Conservation (phyloP, 2,888 invertebrate genomes). For the Apodemia zela region DNA sequence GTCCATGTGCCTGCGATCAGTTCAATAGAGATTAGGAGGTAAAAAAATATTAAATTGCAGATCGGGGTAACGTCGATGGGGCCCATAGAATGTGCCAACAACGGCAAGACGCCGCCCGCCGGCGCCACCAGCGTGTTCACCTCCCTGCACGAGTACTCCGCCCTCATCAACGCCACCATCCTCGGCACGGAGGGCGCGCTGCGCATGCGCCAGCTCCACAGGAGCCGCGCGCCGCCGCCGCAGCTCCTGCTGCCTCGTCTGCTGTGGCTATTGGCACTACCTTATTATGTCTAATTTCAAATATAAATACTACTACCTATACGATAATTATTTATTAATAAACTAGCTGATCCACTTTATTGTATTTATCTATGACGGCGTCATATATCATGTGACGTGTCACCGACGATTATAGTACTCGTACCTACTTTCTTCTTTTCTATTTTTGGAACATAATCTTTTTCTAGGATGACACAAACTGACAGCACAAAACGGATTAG, state of each 20-base stretch:
- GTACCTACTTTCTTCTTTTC: too few relatives aligned
- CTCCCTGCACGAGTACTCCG: conserved; percentile 48
- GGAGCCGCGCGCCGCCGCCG: neutral
- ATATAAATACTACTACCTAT: neutral
- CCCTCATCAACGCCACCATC: conserved; percentile 54
- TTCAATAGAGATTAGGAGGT: too few relatives aligned
- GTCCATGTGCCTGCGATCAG: too few relatives aligned
- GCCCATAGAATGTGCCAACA: conserved; percentile 47
- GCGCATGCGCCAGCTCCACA: conserved; percentile 39
- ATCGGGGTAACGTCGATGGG: conserved; percentile 64
- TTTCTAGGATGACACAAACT: too few relatives aligned
- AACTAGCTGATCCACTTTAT: too few relatives aligned
- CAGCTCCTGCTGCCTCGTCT: neutral
- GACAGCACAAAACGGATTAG: neutral
- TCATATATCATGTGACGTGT: too few relatives aligned
- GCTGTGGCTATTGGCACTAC: neutral
- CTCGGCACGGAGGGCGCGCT: conserved; percentile 42
- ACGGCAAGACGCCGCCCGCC: conserved; percentile 27
- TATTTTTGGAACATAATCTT: too few relatives aligned
- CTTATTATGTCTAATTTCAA: neutral
- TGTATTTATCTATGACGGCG: too few relatives aligned
- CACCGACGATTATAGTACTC: too few relatives aligned
- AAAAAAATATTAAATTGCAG: conserved; percentile 28
- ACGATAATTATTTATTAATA: too few relatives aligned
- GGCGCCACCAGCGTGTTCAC: conserved; percentile 62